Conservation (phyloP, 1,140 invertebrate species). For the Brachionus calyciflorus region DNA sequence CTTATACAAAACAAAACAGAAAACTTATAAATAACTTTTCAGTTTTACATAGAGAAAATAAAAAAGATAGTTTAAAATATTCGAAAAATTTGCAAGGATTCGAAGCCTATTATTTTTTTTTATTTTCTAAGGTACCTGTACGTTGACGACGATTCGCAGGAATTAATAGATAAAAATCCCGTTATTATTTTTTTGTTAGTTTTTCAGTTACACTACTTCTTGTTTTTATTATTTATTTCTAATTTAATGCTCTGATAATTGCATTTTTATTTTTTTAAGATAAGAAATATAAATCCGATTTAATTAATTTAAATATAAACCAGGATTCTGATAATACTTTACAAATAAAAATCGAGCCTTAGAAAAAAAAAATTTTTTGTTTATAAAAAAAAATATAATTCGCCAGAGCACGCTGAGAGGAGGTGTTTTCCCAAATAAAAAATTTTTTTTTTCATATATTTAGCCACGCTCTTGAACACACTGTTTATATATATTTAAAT, state of each 20-base stretch:
- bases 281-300: constrained; percentile 36
- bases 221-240: too few species aligned
- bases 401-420: not conserved
- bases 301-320: constrained; percentile 9
- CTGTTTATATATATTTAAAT: not conserved
- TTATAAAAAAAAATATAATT: not conserved
- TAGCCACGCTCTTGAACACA: not conserved
- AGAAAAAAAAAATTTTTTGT: too few species aligned
- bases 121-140: not conserved
- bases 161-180: constrained; percentile 5
- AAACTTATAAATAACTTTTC: not conserved
- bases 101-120: too few species aligned
- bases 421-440: not conserved
- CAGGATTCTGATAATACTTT: too few species aligned
- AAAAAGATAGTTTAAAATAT: not conserved
- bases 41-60: too few species aligned
- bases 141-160: constrained; percentile 20
- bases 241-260: constrained; percentile 43
- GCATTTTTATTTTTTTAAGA: constrained; percentile 30
- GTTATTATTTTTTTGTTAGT: too few species aligned
- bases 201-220: too few species aligned
- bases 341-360: too few species aligned
- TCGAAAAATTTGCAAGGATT: not conserved
- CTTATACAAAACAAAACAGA: too few species aligned
- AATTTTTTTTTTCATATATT: not conserved